Base-by-base conservation (phyloP, 2,888 invertebrate genomes). In the Cerceris ruficornis region DNA sequence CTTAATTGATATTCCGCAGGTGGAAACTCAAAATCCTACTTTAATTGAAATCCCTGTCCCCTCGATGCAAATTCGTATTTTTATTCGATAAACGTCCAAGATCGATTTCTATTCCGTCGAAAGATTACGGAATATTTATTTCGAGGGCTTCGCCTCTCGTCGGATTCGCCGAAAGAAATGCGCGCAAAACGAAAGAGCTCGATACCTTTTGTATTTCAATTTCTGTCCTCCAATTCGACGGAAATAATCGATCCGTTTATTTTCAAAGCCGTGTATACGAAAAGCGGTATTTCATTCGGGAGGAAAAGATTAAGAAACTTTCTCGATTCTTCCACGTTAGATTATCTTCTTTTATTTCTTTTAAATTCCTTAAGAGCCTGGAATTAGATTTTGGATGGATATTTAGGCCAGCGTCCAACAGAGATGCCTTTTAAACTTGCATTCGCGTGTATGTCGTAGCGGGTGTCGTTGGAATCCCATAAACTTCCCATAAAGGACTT, bases 1-100 rank as follows among this genome's bases (percentile, higher is more conserved):
- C 64, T 68, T 66, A 84, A 79, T 81, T 72, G 74, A 83, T 81
- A 75, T 79, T 75, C 67, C 54, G 68, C 28, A 54, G 65, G 28
- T 68, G 81, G 61, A 55, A 83, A 76, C 71, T 66, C 70, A 81
- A 75, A 81, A 59, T 67, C 50, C 62, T 54, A 54, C 59, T 76
- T 58, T 69, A 71, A 76, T 82, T 69, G 66, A 73, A 80, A 74
- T 64, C 65, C 70, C 42, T 50, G 55, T 14, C 43, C n/a, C 17
- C 58, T 78, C 75, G 71, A 79, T 75, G 72, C 64, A 64, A 75
- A 75, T 67, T 11, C 55, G 55, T 67, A 61, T 62, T 74, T 81
- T 74, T 58, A 28, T 68, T 69, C 11, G 54, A n/a, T 49, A 6
- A 54, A 14, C 57, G 68, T 15, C 50, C 58, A 55, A 59, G 11